Percentiles rank a stretch among this genome's conserved stretches.
Conservation (phyloP, 2,113 vertebrate species). For the Mellivora capensis region DNA sequence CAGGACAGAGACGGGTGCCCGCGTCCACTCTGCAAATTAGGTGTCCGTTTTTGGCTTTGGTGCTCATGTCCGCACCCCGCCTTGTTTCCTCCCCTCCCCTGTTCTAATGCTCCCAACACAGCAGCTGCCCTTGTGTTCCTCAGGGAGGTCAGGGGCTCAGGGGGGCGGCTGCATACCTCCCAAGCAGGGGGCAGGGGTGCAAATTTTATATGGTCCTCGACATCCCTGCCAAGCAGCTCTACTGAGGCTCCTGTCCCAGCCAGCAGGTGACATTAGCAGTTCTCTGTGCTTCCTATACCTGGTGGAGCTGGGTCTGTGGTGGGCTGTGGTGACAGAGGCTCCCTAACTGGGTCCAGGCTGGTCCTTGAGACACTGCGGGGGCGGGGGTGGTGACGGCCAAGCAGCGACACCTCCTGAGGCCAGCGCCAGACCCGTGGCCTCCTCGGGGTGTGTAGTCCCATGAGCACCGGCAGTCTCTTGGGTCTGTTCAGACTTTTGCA, state of each 20-base stretch:
- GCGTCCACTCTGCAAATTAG: neutral
- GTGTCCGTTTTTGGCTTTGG: neutral
- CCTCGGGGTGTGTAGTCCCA: too few relatives aligned
- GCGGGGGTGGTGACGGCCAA: neutral
- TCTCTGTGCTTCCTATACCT: neutral
- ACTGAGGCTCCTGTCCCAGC: neutral
- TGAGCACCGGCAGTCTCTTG: neutral
- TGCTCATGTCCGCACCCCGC: neutral
- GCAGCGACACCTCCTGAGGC: neutral
- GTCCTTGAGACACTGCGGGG: neutral
- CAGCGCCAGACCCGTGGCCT: neutral
- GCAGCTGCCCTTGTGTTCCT: neutral
- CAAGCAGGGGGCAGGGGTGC: neutral
- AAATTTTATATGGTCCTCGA: neutral
- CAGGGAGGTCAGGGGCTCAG: neutral
- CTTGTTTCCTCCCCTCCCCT: neutral
- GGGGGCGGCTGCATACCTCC: too few relatives aligned
- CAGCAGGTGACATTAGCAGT: fast-evolving
- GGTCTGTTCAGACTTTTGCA: neutral
- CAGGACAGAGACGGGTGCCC: neutral
- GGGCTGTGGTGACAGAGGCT: neutral
- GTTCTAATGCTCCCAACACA: neutral
- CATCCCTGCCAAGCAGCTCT: neutral
- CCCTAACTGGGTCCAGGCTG: too few relatives aligned
- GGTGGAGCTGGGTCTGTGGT: neutral